These are phyloP conservation scores for Melanotus villosus DNA, from an alignment of 2,888 invertebrate genomes.

Conservation along the genomic window DNA sequence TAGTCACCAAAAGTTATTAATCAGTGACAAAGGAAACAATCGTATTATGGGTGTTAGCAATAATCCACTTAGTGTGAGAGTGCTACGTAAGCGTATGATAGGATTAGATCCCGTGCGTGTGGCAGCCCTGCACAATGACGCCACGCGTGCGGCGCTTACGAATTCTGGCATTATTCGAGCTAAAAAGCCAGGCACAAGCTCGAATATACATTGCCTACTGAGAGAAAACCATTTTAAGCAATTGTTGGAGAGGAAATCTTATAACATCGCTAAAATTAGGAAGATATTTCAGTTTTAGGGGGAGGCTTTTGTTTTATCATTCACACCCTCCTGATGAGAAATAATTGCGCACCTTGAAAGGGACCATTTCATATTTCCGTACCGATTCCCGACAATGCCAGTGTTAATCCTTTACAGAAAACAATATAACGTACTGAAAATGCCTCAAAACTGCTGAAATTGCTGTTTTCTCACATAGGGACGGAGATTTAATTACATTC, in stretches of 20 bases:
- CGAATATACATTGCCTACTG: slow-evolving; percentile 41
- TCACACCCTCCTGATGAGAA: background rate
- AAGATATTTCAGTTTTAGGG: slow-evolving; percentile 20
- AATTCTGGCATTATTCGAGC: slow-evolving; percentile 44
- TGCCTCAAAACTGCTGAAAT: slow-evolving; percentile 24
- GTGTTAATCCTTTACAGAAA: background rate
- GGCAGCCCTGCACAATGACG: slow-evolving; percentile 40
- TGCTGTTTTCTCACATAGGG: slow-evolving; percentile 28
- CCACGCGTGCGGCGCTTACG: slow-evolving; percentile 45
- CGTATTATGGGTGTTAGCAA: slow-evolving; percentile 40
- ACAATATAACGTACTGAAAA: slow-evolving; percentile 2
- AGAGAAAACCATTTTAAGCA: slow-evolving; percentile 37
- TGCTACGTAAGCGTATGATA: slow-evolving; percentile 47
- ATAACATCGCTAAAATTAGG: slow-evolving; percentile 25
- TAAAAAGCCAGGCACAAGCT: slow-evolving; percentile 43
- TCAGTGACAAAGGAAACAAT: slow-evolving; percentile 38
- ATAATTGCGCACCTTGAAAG: background rate
- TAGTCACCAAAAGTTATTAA: slow-evolving; percentile 31
- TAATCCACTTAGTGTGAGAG: slow-evolving; percentile 45
- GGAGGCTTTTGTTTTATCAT: background rate
- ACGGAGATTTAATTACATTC: slow-evolving; percentile 41
- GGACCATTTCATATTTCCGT: background rate
- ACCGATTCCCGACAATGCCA: background rate
- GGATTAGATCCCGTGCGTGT: slow-evolving; percentile 45
- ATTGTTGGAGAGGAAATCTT: slow-evolving; percentile 36